Evolutionary conservation across 2,888 invertebrate genomes (phyloP), one percentile per base, ranked within the genome.

Genomic region (Athalia rosae): DNA sequence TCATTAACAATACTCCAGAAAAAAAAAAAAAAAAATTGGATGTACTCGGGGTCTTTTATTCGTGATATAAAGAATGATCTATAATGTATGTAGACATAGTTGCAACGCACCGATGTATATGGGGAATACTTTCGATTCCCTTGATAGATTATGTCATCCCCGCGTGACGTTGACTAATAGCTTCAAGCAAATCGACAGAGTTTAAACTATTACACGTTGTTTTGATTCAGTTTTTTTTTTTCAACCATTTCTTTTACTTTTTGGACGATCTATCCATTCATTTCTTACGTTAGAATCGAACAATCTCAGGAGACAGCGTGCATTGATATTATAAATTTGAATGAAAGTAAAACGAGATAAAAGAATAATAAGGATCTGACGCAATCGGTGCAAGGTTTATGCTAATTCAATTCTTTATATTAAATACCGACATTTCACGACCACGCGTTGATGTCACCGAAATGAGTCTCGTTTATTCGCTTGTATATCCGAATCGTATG

Each of bases 311-410:
- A 45, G 11, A 61, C 45, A 45, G 63, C 45, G 43, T 45, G 45
- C n/a, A 45, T 3, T 41, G 53, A 53, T 41, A 53, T 11, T n/a
- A 67, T 28, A 53, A 9, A 28, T 41, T 11, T 59, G 8, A 7
- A 59, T 11, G 13, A 6, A 11, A 59, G 13, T 59, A n/a, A 45
- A 67, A 67, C 53, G 67, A 13, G 15, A 53, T 28, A 67, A 15
- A n/a, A 67, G 41, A 28, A 53, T 28, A 76, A 59, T 56, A 61
- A 5, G 28, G 41, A 69, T 71, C 28, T 76, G 78, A 56, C 28
- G 59, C 77, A 78, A 80, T 28, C 76, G 53, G 80, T 76, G 80
- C 80, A 80, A 80, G 80, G 79, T 77, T 77, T 79, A 73, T 77
- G 77, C 53, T 76, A 71, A 80, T 76, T 67, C 2, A 28, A 28